Evolutionary conservation across 2,888 invertebrate genomes (phyloP).

Genomic region (Tachystola acroxantha): DNA sequence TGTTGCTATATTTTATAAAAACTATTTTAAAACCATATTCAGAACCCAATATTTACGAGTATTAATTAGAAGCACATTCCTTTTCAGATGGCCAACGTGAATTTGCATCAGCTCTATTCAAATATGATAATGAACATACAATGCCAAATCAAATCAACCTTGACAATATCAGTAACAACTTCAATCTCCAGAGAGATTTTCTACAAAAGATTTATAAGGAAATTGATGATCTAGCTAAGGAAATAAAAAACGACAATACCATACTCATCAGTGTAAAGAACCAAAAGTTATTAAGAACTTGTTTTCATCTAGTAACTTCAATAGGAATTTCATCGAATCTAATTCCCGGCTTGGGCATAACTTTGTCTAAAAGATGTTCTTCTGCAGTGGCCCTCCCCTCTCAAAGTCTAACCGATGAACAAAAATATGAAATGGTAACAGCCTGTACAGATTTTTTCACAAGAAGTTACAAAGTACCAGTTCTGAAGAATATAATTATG

Average conservation of each 20-base stretch:
- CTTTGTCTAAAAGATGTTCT: conserved; percentile 57
- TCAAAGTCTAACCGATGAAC: conserved; percentile 57
- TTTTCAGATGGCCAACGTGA: conserved; percentile 47
- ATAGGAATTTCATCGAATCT: conserved; percentile 83
- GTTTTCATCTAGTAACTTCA: conserved; percentile 80
- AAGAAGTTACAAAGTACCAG: conserved; percentile 62
- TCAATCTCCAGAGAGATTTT: conserved; percentile 49
- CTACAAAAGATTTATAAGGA: conserved; percentile 57
- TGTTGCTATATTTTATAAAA: no score
- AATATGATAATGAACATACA: conserved; percentile 14
- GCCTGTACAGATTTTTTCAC: conserved; percentile 68
- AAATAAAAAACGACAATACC: conserved; percentile 40
- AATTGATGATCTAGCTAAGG: conserved; percentile 49
- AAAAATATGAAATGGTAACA: conserved; percentile 70
- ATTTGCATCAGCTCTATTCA: conserved; percentile 27
- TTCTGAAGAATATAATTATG: conserved; percentile 76
- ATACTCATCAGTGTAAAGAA: conserved; percentile 81
- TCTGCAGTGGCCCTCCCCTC: conserved; percentile 37
- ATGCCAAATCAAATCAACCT: conserved; percentile 2
- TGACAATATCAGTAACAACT: conserved; percentile 22
- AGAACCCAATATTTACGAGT: no score
- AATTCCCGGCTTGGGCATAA: conserved; percentile 81
- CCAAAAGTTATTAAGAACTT: conserved; percentile 79
- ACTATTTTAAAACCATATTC: no score
- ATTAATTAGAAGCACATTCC: no score